Percentiles rank a stretch among this genome's conserved stretches.
These are phyloP conservation scores for Penaeus monodon DNA, from an alignment of 2,888 invertebrate species.

Conservation along the genomic window DNA sequence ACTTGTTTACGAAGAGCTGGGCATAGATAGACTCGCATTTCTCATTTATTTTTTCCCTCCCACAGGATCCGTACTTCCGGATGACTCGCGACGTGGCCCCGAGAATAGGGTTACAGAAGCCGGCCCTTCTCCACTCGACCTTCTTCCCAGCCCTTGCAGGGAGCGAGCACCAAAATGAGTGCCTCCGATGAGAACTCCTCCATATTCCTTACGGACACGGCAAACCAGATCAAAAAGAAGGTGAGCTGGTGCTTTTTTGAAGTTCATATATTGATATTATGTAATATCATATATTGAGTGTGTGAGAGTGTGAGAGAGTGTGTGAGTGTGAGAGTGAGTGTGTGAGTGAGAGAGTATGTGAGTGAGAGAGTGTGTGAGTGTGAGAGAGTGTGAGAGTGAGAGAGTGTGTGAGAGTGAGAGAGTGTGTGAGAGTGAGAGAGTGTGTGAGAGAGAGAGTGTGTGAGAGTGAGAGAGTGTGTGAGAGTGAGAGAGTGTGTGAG, in stretches of 20 bases:
- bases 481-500: no score
- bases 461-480: no score
- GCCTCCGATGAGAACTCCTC: conserved; percentile 94
- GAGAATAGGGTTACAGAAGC: conserved; percentile 86
- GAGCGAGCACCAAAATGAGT: conserved; percentile 98
- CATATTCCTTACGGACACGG: conserved; percentile 93
- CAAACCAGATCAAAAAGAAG: conserved; percentile 96
- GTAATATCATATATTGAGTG: no score
- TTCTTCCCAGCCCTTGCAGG: conserved; percentile 96
- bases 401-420: no score
- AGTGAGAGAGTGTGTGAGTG: no score
- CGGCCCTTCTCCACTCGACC: conserved; percentile 86
- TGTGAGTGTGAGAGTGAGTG: no score
- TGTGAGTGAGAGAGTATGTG: no score
- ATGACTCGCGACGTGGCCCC: conserved; percentile 99
- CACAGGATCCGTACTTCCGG: conserved; percentile 95
- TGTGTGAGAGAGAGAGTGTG: no score
- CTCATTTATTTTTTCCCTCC: not conserved
- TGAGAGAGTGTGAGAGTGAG: no score
- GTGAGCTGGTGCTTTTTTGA: conserved; percentile 70
- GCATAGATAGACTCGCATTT: not conserved
- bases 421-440: no score
- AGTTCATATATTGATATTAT: no score
- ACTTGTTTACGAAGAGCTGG: not conserved
- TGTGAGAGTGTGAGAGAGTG: no score